Conservation (phyloP, 2,113 vertebrate genomes). For the Athene cunicularia region DNA sequence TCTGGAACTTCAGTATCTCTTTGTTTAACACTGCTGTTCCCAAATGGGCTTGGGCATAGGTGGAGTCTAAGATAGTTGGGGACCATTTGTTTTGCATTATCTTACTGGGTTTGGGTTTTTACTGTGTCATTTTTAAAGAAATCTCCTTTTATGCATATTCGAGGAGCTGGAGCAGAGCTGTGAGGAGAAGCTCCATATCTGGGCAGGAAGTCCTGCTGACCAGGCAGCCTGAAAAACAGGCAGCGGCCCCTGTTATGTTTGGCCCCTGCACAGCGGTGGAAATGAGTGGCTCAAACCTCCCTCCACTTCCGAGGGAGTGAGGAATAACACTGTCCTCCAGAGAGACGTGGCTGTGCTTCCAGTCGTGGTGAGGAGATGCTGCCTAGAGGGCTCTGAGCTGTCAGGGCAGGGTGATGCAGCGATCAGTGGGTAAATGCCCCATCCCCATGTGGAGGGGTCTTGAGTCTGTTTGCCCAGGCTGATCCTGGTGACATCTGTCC, state of each 20-base stretch:
- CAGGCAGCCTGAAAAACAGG: background rate
- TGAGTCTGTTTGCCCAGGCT: background rate
- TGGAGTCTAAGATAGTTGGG: background rate
- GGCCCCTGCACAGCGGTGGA: background rate
- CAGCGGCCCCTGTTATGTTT: background rate
- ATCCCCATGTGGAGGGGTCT: background rate
- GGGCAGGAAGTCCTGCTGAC: slow-evolving; percentile 25
- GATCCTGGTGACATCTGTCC: background rate
- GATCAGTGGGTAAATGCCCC: rapidly evolving
- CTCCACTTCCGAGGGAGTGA: rapidly evolving
- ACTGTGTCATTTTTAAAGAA: background rate
- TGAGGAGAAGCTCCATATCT: background rate
- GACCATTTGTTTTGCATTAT: slow-evolving; percentile 21
- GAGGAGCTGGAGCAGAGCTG: background rate
- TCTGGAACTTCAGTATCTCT: background rate
- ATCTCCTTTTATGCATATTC: slow-evolving; percentile 18
- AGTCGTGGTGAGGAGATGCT: rapidly evolving
- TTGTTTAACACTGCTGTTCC: background rate
- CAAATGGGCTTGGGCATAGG: background rate
- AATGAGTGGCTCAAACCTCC: background rate
- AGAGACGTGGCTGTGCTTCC: background rate
- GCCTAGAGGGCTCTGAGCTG: rapidly evolving
- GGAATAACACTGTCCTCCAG: rapidly evolving
- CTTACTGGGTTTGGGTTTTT: background rate
- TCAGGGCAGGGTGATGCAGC: background rate